Conservation (phyloP, 2,113 vertebrate species). For the Cettia cetti region DNA sequence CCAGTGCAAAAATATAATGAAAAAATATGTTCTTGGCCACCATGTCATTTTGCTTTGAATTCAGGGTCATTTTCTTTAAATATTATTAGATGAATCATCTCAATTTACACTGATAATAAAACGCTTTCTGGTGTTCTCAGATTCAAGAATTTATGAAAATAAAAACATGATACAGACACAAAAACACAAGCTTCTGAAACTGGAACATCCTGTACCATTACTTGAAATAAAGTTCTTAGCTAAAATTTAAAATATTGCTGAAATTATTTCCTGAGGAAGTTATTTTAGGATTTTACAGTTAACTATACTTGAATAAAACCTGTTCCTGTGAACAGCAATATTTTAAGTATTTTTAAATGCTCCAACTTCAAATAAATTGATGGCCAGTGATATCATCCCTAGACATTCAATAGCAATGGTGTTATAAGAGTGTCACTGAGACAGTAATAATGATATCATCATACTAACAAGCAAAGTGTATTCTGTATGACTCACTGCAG, state of each 20-base stretch:
- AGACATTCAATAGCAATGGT: not conserved
- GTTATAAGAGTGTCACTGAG: not conserved
- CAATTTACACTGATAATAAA: slow-evolving; percentile 23
- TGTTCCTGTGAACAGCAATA: not conserved
- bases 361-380: slow-evolving; percentile 12
- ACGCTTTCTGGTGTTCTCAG: not conserved
- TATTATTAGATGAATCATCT: not conserved
- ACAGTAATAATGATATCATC: not conserved
- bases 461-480: not conserved
- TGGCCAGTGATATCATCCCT: not conserved
- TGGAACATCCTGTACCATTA: not conserved
- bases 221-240: not conserved
- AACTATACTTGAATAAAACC: not conserved
- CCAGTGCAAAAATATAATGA: not conserved
- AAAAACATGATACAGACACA: not conserved
- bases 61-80: slow-evolving; percentile 7
- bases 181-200: not conserved
- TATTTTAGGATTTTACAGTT: not conserved
- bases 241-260: not conserved
- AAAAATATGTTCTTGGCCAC: not conserved
- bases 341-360: slow-evolving; percentile 7
- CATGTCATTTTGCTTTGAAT: not conserved
- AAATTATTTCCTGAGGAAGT: not conserved
- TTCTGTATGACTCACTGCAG: not conserved
- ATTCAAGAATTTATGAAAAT: not conserved